Percentiles rank a stretch among this genome's conserved stretches.
phyloP scores from a whole-genome alignment of 2,888 invertebrate species.

The Metopia argyrocephala region DNA sequence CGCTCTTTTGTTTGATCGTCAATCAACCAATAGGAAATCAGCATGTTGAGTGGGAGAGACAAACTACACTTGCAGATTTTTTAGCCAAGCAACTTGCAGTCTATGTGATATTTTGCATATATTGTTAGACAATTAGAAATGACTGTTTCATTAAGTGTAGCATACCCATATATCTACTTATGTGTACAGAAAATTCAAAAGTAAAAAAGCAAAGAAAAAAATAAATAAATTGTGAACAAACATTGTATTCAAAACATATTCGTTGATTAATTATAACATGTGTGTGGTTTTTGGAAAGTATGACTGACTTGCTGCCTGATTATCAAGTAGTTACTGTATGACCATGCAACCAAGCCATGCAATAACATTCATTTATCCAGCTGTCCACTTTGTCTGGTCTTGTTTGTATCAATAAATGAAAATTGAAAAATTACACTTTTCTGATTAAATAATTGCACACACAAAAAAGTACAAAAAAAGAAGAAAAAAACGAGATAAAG shows the following conservation, averaged over 20 bases:
- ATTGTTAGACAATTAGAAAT: too few relatives aligned
- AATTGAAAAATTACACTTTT: slow-evolving; percentile 62
- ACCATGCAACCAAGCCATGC: slow-evolving; percentile 19
- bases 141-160: neutral
- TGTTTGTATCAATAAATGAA: slow-evolving; percentile 35
- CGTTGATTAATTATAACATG: slow-evolving; percentile 26
- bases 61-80: too few relatives aligned
- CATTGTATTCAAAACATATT: slow-evolving; percentile 5
- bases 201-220: neutral
- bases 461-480: neutral
- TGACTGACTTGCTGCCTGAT: slow-evolving; percentile 6
- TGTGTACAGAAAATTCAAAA: too few relatives aligned
- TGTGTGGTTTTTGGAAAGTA: slow-evolving; percentile 9
- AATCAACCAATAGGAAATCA: too few relatives aligned
- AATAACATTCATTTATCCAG: slow-evolving; percentile 1
- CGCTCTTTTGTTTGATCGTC: too few relatives aligned
- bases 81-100: too few relatives aligned
- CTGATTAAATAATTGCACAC: slow-evolving; percentile 58
- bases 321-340: neutral
- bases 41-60: too few relatives aligned
- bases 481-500: neutral
- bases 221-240: neutral
- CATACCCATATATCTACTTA: too few relatives aligned
- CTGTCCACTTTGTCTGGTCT: slow-evolving; percentile 18
- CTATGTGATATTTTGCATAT: too few relatives aligned